phyloP scores from a whole-genome alignment of 2,888 invertebrate genomes.

The Omphaloscelis lunosa region DNA sequence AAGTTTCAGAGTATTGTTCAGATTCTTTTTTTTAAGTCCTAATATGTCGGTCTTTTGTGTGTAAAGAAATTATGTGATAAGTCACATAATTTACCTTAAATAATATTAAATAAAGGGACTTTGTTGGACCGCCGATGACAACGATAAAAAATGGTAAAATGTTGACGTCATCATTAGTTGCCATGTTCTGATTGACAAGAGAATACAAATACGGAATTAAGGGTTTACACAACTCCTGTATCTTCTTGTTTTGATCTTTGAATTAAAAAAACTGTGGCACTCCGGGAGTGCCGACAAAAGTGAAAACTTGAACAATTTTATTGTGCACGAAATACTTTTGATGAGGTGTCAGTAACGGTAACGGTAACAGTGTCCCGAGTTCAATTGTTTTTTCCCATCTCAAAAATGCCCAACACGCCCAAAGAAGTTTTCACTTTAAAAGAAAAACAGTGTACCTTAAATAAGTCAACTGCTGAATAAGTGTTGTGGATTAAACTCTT shows the following conservation, averaged over 20 bases:
- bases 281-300: too few species aligned
- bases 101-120: slow-evolving; percentile 47
- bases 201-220: slow-evolving; percentile 44
- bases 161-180: slow-evolving; percentile 54
- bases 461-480: neutral
- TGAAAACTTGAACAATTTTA: too few species aligned
- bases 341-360: too few species aligned
- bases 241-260: slow-evolving; percentile 35
- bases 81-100: too few species aligned
- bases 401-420: too few species aligned
- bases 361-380: too few species aligned
- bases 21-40: slow-evolving; percentile 72
- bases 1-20: slow-evolving; percentile 75
- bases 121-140: slow-evolving; percentile 24
- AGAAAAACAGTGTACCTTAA: too few species aligned
- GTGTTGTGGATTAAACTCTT: neutral
- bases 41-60: slow-evolving; percentile 59
- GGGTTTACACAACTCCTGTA: slow-evolving; percentile 7
- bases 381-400: too few species aligned
- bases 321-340: too few species aligned
- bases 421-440: too few species aligned
- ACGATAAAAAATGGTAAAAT: slow-evolving; percentile 15
- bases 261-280: neutral
- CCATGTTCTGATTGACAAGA: slow-evolving; percentile 47
- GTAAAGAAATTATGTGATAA: slow-evolving; percentile 48